Base-by-base conservation (phyloP, 1,140 invertebrate genomes). In the Mylabris phalerata region DNA sequence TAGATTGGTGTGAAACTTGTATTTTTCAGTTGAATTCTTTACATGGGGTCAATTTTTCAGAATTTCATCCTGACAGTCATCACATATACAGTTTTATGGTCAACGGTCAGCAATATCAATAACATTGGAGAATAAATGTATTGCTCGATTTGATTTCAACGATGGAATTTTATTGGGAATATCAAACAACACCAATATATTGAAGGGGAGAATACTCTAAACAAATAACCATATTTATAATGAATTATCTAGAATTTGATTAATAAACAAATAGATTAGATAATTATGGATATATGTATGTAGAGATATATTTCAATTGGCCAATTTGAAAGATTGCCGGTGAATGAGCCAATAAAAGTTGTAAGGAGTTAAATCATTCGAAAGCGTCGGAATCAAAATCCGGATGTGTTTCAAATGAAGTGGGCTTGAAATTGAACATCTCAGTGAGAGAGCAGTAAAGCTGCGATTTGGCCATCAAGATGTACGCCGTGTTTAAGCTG, bases 401-500 rank as follows among this genome's bases (percentile, higher is more conserved):
- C 48, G 61, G 58, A 66, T 61, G 64, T 59, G 62, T 59, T 66
- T 60, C 52, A 65, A 68, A 66, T 65, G 61, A 67, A 67, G 58
- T 63, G 45, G 55, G 57, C 57, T 51, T 60, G 42, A 62, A 66
- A 67, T 68, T 67, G 64, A 68, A 61, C 62, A 61, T 63, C 60
- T 66, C 32, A 57, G 59, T 19, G 19, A 19, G 19, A 19, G 50
- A 48, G 64, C 55, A 62, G 60, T 70, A 66, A 67, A 66, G 62
- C 66, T 62, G 63, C 68, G 68, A 70, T 70, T 70, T 62, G 67
- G 61, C 64, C 63, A 68, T 68, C 67, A 67, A 69, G 67, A 70
- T 69, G 68, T 70, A 70, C 68, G 68, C 61, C 68, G 67, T 65
- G 68, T 65, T 70, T 70, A 68, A 68, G 65, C 54, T 45, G 66